phyloP scores from a whole-genome alignment of 2,888 invertebrate genomes.

The Thecophora atra region DNA sequence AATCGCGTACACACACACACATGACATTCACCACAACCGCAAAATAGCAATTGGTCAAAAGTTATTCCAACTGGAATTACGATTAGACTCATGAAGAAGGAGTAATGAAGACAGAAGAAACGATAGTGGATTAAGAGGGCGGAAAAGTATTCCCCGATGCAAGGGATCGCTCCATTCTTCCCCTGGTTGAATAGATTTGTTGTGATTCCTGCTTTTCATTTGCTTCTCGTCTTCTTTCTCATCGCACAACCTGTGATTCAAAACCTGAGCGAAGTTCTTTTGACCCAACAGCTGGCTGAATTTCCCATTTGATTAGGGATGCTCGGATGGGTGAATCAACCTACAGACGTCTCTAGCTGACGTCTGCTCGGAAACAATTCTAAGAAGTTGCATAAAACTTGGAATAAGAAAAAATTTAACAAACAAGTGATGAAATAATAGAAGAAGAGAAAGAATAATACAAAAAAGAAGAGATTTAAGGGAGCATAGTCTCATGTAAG shows the following conservation, averaged over 20 bases:
- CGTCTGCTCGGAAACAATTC: background rate
- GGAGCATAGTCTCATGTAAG: too few relatives aligned
- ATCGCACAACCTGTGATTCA: too few relatives aligned
- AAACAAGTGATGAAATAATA: too few relatives aligned
- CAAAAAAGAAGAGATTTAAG: too few relatives aligned
- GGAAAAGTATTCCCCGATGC: background rate
- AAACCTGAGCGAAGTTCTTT: background rate
- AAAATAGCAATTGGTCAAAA: conserved; percentile 27
- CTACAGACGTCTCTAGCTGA: background rate
- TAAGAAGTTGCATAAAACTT: too few relatives aligned
- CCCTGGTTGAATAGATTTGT: too few relatives aligned
- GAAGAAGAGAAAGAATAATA: too few relatives aligned
- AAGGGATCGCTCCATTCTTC: too few relatives aligned
- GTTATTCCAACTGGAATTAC: conserved; percentile 15
- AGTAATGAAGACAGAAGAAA: background rate
- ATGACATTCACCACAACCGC: conserved; percentile 1
- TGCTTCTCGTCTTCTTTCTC: too few relatives aligned
- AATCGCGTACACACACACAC: background rate
- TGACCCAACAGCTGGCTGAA: background rate
- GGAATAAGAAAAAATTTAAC: too few relatives aligned
- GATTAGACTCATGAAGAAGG: background rate
- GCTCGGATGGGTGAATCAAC: background rate
- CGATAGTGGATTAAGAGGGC: background rate
- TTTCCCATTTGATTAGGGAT: conserved; percentile 6
- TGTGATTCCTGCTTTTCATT: background rate